Percentiles rank a stretch among this genome's conserved stretches.
Conservation (phyloP, 2,888 invertebrate species). For the Nowickia ferox region DNA sequence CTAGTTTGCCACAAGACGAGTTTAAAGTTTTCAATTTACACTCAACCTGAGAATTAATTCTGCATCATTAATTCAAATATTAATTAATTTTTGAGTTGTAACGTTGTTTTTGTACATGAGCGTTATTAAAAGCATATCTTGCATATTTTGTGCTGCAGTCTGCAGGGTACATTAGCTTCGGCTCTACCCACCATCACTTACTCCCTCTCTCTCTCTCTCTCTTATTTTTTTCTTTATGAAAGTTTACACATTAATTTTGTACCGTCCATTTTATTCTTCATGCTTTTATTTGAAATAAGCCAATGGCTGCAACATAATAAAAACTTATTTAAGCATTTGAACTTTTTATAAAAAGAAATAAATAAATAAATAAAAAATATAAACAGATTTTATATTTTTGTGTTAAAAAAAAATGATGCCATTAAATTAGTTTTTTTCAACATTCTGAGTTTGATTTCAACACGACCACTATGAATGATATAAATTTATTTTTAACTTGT, state of each 20-base stretch:
- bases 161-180: too few species aligned
- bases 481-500: neutral
- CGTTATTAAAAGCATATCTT: too few species aligned
- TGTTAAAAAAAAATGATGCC: slow-evolving; percentile 8
- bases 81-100: too few species aligned
- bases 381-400: neutral
- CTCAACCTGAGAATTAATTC: too few species aligned
- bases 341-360: neutral
- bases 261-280: neutral
- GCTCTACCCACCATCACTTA: too few species aligned
- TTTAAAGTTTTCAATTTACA: too few species aligned
- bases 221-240: neutral
- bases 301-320: neutral
- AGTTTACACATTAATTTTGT: neutral
- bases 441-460: neutral
- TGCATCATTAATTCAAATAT: too few species aligned
- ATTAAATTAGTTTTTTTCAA: slow-evolving; percentile 5
- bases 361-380: neutral
- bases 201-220: neutral
- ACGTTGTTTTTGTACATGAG: too few species aligned
- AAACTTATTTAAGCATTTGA: neutral
- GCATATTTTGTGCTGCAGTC: too few species aligned
- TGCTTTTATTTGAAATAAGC: neutral
- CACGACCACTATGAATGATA: neutral
- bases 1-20: too few species aligned